Conservation (phyloP, 2,888 invertebrate genomes). For the Nephrotoma guestfalica region DNA sequence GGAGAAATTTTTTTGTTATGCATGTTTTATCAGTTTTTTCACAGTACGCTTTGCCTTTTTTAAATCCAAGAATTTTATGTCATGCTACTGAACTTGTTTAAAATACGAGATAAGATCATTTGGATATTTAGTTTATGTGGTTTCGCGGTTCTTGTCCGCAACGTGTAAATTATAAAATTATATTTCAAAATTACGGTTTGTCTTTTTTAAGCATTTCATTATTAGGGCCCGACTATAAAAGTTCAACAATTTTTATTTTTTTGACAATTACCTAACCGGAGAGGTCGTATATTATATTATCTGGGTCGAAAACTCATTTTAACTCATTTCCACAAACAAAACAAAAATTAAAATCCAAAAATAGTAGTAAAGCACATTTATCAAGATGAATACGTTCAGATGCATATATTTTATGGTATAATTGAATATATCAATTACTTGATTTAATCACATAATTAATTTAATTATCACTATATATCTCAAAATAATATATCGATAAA, state of each 20-base stretch:
- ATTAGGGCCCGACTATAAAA: neutral
- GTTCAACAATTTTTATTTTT: neutral
- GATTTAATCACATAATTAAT: neutral
- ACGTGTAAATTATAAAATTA: no score
- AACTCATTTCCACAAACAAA: neutral
- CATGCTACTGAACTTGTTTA: no score
- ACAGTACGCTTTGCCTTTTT: no score
- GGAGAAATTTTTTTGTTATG: no score
- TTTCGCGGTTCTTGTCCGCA: no score
- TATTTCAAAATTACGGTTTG: no score
- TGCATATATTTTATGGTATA: neutral
- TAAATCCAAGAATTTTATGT: no score
- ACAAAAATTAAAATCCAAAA: neutral
- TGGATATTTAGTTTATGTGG: no score
- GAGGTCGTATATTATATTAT: neutral
- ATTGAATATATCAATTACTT: neutral
- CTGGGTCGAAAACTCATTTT: neutral
- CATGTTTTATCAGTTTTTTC: no score
- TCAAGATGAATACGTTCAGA: neutral
- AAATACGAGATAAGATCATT: no score
- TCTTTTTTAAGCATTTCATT: neutral
- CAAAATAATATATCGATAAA: neutral
- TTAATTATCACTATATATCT: neutral
- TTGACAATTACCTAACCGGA: neutral
- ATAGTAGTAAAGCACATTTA: neutral